A percentile compares a stretch with the other conserved stretches of the same genome.
phyloP scores from a whole-genome alignment of 2,888 invertebrate species.

The Lepidonotus clava region DNA sequence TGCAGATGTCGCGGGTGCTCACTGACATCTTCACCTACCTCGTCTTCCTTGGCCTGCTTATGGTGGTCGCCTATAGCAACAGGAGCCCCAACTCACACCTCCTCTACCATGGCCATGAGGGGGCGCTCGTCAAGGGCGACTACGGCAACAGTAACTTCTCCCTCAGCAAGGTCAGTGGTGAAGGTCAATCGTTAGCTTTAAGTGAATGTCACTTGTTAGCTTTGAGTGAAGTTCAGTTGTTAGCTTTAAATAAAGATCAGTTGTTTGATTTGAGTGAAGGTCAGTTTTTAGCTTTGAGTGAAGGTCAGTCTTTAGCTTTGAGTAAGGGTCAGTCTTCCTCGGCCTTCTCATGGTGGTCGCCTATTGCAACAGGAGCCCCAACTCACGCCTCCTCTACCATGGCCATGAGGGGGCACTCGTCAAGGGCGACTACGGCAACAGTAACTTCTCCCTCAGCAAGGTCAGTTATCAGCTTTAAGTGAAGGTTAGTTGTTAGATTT shows the following conservation, averaged over 20 bases:
- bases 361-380: conserved; percentile 68
- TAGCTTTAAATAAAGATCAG: too few species aligned
- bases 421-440: conserved; percentile 19
- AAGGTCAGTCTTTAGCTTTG: too few species aligned
- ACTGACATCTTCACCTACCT: conserved; percentile 68
- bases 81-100: conserved; percentile 66
- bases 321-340: too few species aligned
- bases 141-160: background rate
- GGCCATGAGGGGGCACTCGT: conserved; percentile 62
- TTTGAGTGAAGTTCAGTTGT: too few species aligned
- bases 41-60: conserved; percentile 67
- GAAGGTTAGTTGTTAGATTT: too few species aligned
- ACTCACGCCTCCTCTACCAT: conserved; percentile 64
- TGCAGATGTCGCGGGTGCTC: conserved; percentile 67
- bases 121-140: conserved; percentile 52
- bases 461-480: too few species aligned
- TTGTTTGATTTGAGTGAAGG: too few species aligned
- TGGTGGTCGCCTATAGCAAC: conserved; percentile 69
- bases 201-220: too few species aligned
- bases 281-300: too few species aligned
- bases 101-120: conserved; percentile 63
- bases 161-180: conserved; percentile 12
- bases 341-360: conserved; percentile 67
- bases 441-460: background rate
- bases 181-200: too few species aligned